A percentile compares a stretch with the other conserved stretches of the same genome.
These are phyloP conservation scores for Zaprionus camerounensis DNA, from an alignment of 1,140 invertebrate species.

Conservation along the genomic window DNA sequence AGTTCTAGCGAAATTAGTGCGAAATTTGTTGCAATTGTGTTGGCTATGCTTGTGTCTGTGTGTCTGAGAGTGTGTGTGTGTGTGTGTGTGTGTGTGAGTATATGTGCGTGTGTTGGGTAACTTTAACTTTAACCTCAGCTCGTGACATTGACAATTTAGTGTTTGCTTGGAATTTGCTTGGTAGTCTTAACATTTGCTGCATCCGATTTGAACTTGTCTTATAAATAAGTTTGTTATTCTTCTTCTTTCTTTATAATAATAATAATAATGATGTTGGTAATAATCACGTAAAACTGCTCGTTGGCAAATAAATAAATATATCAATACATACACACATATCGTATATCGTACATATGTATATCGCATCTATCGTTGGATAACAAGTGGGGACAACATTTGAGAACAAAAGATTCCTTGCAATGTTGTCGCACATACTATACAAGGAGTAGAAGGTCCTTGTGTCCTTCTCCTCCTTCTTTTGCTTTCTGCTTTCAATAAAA, in stretches of 20 bases:
- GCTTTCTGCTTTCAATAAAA: constrained; percentile 66
- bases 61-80: constrained; percentile 7
- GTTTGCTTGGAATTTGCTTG: constrained; percentile 30
- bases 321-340: constrained; percentile 23
- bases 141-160: constrained; percentile 23
- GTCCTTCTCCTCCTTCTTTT: constrained; percentile 2
- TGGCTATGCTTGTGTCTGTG: constrained; percentile 12
- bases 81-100: constrained; percentile 5
- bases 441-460: neutral
- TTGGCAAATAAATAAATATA: constrained; percentile 72
- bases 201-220: constrained; percentile 61
- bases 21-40: constrained; percentile 2
- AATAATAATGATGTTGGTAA: constrained; percentile 44
- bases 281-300: constrained; percentile 50
- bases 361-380: constrained; percentile 54
- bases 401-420: constrained; percentile 77
- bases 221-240: constrained; percentile 23
- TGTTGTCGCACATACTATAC: constrained; percentile 54
- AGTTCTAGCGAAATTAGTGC: constrained; percentile 15
- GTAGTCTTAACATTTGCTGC: constrained; percentile 60
- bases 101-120: constrained; percentile 14
- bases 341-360: neutral
- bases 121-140: constrained; percentile 30
- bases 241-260: constrained; percentile 3
- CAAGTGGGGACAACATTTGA: constrained; percentile 80